Conservation (phyloP, 2,797 vertebrate genomes). For the Liasis olivaceus region DNA sequence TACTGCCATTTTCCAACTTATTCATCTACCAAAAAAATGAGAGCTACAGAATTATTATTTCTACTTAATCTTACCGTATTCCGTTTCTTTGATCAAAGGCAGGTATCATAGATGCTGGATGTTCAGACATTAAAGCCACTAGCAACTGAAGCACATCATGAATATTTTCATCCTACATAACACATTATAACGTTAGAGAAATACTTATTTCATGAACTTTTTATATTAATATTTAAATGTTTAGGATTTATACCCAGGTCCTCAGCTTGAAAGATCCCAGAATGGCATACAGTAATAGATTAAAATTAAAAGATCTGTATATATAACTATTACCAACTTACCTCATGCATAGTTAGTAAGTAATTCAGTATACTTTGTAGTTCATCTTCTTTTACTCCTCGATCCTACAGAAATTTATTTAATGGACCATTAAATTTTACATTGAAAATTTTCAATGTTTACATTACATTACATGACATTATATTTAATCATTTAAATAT, state of each 20-base stretch:
- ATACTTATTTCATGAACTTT: constrained; percentile 41
- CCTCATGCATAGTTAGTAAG: constrained; percentile 97
- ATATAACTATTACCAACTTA: constrained; percentile 65
- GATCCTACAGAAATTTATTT: constrained; percentile 80
- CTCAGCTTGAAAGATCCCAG: not conserved
- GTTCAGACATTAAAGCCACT: constrained; percentile 98
- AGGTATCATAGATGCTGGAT: constrained; percentile 98
- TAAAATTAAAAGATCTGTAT: constrained; percentile 8
- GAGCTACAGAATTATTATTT: constrained; percentile 22
- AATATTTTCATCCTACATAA: constrained; percentile 96
- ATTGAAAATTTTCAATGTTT: not conserved
- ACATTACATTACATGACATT: not conserved
- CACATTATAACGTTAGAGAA: constrained; percentile 56
- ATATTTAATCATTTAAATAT: not conserved
- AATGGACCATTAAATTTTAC: constrained; percentile 36
- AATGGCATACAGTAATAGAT: not conserved
- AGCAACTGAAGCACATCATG: constrained; percentile 97
- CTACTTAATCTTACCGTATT: constrained; percentile 84
- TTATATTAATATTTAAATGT: constrained; percentile 13
- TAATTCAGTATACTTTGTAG: constrained; percentile 99
- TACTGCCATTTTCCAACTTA: constrained; percentile 5
- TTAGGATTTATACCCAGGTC: not conserved
- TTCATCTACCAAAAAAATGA: constrained; percentile 20
- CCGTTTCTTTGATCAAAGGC: constrained; percentile 99
- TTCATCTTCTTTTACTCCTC: constrained; percentile 98